Evolutionary conservation across 2,113 vertebrate species (phyloP).

Genomic region (Syngnathus floridae): DNA sequence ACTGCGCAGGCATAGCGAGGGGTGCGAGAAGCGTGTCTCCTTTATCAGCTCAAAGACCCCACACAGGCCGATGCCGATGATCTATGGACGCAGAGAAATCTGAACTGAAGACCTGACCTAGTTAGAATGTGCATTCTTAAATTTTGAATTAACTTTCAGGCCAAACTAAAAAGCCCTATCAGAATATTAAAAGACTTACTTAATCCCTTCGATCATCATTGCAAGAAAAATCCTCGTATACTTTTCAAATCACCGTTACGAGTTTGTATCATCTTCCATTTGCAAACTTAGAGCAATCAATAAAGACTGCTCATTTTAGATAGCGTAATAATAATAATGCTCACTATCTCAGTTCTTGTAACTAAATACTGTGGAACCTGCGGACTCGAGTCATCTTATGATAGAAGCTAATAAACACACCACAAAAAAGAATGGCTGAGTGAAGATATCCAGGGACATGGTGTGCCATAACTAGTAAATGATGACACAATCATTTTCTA

Average conservation of each 20-base stretch:
- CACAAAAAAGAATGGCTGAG: neutral
- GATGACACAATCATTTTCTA: slow-evolving; percentile 6
- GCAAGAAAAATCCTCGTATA: neutral
- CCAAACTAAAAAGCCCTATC: neutral
- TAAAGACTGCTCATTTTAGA: too few relatives aligned
- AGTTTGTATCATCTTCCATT: neutral
- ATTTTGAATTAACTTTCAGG: neutral
- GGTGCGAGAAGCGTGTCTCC: slow-evolving; percentile 95
- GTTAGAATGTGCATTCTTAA: neutral
- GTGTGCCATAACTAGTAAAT: neutral
- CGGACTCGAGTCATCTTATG: too few relatives aligned
- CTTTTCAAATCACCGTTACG: neutral
- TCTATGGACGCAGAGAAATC: slow-evolving; percentile 65
- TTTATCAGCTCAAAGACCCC: slow-evolving; percentile 98
- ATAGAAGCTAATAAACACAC: neutral
- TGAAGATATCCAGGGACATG: neutral
- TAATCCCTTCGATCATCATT: neutral
- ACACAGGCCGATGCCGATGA: slow-evolving; percentile 95
- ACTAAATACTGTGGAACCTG: too few relatives aligned
- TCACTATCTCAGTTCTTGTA: too few relatives aligned
- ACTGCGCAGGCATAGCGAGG: slow-evolving; percentile 91
- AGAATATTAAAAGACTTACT: neutral
- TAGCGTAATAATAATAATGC: too few relatives aligned
- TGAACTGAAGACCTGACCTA: slow-evolving; percentile 7
- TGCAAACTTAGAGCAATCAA: neutral